Evolutionary conservation across 2,113 vertebrate species (phyloP).

Genomic region (Scytalopus superciliaris): DNA sequence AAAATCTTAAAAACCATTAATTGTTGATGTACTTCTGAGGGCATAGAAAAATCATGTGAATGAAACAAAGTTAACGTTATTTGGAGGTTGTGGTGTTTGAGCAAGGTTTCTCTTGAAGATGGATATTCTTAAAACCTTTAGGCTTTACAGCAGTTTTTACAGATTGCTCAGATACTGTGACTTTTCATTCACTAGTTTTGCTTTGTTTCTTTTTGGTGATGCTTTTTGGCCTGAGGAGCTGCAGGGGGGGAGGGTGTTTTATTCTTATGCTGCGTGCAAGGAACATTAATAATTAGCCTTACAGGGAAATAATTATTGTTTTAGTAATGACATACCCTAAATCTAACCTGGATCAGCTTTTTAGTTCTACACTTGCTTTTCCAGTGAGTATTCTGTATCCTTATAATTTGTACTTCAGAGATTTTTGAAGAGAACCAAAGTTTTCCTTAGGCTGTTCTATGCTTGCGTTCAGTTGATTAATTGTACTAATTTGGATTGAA

Average conservation of each 20-base stretch:
- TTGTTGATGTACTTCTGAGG: neutral
- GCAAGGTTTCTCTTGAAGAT: neutral
- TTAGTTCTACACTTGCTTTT: neutral
- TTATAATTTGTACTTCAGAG: neutral
- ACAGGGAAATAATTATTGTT: neutral
- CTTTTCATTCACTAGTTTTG: neutral
- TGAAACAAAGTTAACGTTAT: neutral
- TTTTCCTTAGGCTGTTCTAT: neutral
- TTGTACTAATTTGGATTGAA: neutral
- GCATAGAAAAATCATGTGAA: neutral
- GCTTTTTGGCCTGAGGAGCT: neutral
- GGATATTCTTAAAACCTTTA: neutral
- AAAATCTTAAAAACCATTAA: neutral
- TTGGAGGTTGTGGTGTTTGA: neutral
- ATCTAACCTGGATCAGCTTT: neutral
- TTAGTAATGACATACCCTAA: neutral
- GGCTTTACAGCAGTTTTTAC: neutral
- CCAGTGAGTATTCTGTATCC: neutral
- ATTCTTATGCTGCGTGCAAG: neutral
- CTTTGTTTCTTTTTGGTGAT: neutral
- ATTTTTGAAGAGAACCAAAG: neutral
- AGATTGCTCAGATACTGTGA: neutral
- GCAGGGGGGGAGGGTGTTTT: neutral
- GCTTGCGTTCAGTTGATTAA: neutral
- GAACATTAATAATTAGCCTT: neutral